A percentile compares a stretch with the other conserved stretches of the same genome.
Conservation (phyloP, 2,888 invertebrate genomes). For the Dilophus febrilis region DNA sequence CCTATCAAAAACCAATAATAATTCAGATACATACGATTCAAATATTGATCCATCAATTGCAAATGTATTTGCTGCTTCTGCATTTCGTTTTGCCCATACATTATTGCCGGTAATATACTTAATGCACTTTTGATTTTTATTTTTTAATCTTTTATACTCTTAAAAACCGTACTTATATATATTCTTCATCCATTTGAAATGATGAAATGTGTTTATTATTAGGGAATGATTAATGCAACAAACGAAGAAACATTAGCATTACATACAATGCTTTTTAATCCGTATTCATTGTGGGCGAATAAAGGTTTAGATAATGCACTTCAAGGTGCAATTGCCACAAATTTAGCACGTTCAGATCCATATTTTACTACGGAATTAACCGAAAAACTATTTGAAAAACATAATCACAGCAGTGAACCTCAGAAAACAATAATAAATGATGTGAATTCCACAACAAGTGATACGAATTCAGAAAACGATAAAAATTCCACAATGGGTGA, state of each 20-base stretch:
- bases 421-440: neutral
- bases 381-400: slow-evolving; percentile 25
- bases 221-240: slow-evolving; percentile 55
- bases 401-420: slow-evolving; percentile 2
- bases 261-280: slow-evolving; percentile 67
- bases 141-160: neutral
- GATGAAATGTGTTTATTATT: slow-evolving; percentile 14
- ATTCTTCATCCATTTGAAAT: neutral
- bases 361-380: slow-evolving; percentile 28
- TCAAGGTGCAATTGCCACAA: slow-evolving; percentile 46
- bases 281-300: slow-evolving; percentile 46
- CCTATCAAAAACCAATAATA: slow-evolving; percentile 10
- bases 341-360: slow-evolving; percentile 33
- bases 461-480: neutral
- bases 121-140: neutral
- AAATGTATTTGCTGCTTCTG: slow-evolving; percentile 70
- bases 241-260: slow-evolving; percentile 49
- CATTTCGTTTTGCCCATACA: slow-evolving; percentile 81
- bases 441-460: slow-evolving; percentile 14
- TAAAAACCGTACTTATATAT: neutral
- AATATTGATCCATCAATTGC: slow-evolving; percentile 57
- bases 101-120: slow-evolving; percentile 44
- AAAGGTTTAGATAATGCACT: slow-evolving; percentile 46
- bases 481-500: slow-evolving; percentile 14
- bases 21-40: slow-evolving; percentile 37